These are phyloP conservation scores for Girardinus metallicus DNA, from an alignment of 2,797 vertebrate species.

Conservation along the genomic window DNA sequence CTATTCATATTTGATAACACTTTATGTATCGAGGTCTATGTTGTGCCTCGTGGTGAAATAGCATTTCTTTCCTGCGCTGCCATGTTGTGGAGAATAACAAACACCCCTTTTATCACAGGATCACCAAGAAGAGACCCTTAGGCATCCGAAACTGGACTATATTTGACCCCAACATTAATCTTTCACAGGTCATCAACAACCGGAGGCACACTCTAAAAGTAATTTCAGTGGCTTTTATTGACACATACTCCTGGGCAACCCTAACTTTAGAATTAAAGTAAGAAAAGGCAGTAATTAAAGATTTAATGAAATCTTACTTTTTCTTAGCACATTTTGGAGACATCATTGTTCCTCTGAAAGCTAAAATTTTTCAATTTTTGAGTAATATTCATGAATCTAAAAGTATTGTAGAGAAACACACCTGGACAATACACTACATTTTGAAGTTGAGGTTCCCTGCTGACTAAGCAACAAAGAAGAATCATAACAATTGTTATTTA, in stretches of 20 bases:
- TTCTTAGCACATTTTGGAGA: background rate
- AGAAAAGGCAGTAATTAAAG: background rate
- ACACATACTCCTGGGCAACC: background rate
- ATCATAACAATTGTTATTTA: background rate
- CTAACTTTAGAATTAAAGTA: background rate
- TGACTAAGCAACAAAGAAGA: background rate
- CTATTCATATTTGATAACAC: background rate
- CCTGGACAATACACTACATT: background rate
- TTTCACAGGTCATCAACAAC: background rate
- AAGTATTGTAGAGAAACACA: background rate
- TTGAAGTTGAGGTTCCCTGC: background rate
- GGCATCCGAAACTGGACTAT: background rate
- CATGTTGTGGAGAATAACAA: background rate
- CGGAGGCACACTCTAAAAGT: conserved; percentile 3
- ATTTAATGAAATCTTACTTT: background rate
- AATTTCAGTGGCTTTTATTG: background rate
- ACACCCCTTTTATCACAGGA: background rate
- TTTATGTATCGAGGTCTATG: background rate
- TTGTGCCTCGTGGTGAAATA: background rate
- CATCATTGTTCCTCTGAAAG: background rate
- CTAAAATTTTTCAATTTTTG: background rate
- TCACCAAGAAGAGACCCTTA: background rate
- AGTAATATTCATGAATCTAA: background rate
- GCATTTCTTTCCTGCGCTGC: background rate
- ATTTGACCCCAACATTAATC: conserved; percentile 4